Evolutionary conservation across 2,888 invertebrate species (phyloP), one percentile per base, ranked within the genome.

Genomic region (Dicyrtoma fusca): DNA sequence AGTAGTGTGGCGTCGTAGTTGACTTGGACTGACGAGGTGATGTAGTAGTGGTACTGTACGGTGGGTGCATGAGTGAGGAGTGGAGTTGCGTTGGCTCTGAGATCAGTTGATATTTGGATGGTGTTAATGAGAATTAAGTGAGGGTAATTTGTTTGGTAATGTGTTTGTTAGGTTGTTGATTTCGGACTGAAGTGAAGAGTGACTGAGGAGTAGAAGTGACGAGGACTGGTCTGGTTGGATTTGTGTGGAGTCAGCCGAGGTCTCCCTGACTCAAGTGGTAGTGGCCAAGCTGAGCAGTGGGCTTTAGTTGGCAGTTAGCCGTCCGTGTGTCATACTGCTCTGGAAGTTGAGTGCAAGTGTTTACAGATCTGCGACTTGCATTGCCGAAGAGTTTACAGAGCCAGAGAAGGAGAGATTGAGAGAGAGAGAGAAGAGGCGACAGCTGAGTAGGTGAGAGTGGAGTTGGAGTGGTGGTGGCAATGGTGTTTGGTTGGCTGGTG

Each of bases 41-140:
- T 55, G 23, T 34, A 34, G 34, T 34, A 34, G 34, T 3, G 8
- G 34, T 34, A 34, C n/a, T n/a, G 34, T 57, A 14, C 10, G 14
- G 57, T 57, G 57, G 57, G 57, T 63, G 72, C 26, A 45, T 51
- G 53, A 57, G 59, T 23, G 34, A 57, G 59, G 47, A 44, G 23
- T 11, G 14, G 51, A 34, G 49, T 72, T 34, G 8, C 34, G 34
- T 34, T 34, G 49, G 62, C 42, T 49, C 34, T 51, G 69, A 66
- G 65, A 73, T 74, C 72, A 72, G 72, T 75, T 34, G 34, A 74
- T 63, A 71, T 75, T 75, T 75, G 64, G 73, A 71, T 62, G 75
- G 71, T 73, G 72, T 72, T 74, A 75, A 77, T 77, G 75, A 76
- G 74, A 77, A 75, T 77, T 77, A 76, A 75, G 69, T 74, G 73